These are phyloP conservation scores for Drosophila bocqueti DNA, from an alignment of 1,140 invertebrate species.

Conservation along the genomic window DNA sequence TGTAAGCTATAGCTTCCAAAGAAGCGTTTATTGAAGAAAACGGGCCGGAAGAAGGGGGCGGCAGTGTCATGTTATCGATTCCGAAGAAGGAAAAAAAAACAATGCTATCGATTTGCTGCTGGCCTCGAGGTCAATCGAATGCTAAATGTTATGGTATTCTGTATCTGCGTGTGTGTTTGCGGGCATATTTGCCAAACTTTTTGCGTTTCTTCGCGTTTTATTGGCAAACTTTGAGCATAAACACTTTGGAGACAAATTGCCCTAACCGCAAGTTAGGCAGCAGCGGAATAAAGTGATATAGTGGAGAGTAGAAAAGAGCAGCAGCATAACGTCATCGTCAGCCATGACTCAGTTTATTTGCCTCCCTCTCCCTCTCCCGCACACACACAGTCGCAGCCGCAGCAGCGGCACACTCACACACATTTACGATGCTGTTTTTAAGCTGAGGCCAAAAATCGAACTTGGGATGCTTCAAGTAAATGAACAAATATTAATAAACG, in stretches of 20 bases:
- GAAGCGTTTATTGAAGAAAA: neutral
- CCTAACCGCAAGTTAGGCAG: constrained; percentile 41
- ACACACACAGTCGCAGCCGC: constrained; percentile 14
- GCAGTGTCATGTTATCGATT: constrained; percentile 49
- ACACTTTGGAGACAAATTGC: constrained; percentile 64
- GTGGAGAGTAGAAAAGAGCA: constrained; percentile 31
- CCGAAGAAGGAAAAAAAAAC: constrained; percentile 22
- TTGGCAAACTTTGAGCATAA: constrained; percentile 61
- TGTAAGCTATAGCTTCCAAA: constrained; percentile 5
- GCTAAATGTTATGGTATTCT: constrained; percentile 42
- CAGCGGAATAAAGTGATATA: constrained; percentile 24
- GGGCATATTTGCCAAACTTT: constrained; percentile 43
- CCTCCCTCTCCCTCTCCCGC: constrained; percentile 27
- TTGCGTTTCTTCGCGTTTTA: constrained; percentile 45
- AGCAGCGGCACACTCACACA: constrained; percentile 15
- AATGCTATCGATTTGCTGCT: constrained; percentile 55
- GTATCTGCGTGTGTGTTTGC: constrained; percentile 25
- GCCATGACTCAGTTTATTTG: constrained; percentile 60
- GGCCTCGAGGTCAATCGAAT: constrained; percentile 62
- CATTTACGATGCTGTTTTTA: constrained; percentile 32
- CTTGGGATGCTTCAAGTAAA: neutral
- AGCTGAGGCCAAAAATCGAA: constrained; percentile 36
- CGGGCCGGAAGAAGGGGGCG: neutral
- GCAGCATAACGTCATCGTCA: constrained; percentile 64
- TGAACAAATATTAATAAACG: constrained; percentile 36